Conservation (phyloP, 2,888 invertebrate genomes). For the Venusia cambrica region DNA sequence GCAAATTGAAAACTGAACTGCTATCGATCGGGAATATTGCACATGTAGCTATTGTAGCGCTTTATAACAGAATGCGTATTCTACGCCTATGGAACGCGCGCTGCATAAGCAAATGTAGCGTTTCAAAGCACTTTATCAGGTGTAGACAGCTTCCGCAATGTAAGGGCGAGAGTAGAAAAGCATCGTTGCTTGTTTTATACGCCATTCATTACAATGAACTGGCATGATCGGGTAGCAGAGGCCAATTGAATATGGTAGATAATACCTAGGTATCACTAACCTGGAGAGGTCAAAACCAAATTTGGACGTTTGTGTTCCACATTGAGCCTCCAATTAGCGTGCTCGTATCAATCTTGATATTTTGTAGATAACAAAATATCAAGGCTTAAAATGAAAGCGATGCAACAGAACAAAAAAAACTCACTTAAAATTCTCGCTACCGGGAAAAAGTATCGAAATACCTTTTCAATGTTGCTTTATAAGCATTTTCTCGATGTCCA, state of each 20-base stretch:
- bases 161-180: slow-evolving; percentile 1
- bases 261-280: too few species aligned
- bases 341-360: too few species aligned
- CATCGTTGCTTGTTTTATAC: slow-evolving; percentile 1
- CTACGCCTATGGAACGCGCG: slow-evolving; percentile 8
- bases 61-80: slow-evolving; percentile 13
- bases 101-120: slow-evolving; percentile 14
- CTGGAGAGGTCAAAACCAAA: too few species aligned
- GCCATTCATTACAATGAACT: neutral
- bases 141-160: slow-evolving; percentile 7
- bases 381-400: too few species aligned
- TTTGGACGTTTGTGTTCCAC: too few species aligned
- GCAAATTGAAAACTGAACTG: slow-evolving; percentile 29
- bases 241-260: too few species aligned
- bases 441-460: too few species aligned
- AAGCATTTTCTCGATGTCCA: neutral
- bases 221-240: too few species aligned
- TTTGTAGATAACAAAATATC: too few species aligned
- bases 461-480: neutral
- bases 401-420: too few species aligned
- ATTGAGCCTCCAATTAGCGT: too few species aligned
- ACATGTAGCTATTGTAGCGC: slow-evolving; percentile 17
- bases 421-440: too few species aligned
- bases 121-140: slow-evolving; percentile 23
- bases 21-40: slow-evolving; percentile 25